phyloP scores from a whole-genome alignment of 2,797 vertebrate genomes.

The Notoglanidium macrostoma region DNA sequence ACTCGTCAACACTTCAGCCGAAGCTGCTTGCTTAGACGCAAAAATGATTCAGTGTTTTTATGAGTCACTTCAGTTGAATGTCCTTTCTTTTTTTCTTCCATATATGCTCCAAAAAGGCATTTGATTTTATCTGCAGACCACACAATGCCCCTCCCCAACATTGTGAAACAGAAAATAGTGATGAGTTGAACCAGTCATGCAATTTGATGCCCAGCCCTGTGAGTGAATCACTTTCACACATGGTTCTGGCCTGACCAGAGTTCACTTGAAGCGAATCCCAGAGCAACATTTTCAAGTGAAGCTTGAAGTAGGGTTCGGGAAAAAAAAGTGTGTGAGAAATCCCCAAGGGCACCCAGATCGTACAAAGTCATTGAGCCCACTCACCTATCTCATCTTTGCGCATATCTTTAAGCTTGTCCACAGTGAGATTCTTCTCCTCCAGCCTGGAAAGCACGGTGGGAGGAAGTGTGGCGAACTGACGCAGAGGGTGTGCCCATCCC shows the following conservation, averaged over 20 bases:
- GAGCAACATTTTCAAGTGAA: background rate
- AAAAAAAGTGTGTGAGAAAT: background rate
- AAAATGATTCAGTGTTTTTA: background rate
- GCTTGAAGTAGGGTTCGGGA: too few relatives aligned
- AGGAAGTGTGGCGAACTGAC: conserved; percentile 87
- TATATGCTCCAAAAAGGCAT: background rate
- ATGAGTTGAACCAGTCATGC: background rate
- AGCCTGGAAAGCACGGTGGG: conserved; percentile 82
- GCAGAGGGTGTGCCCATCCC: conserved; percentile 90
- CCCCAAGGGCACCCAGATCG: background rate
- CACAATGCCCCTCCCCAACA: too few relatives aligned
- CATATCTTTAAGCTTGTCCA: conserved; percentile 98
- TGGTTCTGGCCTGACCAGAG: background rate
- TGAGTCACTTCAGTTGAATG: background rate
- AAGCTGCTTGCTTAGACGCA: background rate
- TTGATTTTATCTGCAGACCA: background rate
- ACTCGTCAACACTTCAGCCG: background rate
- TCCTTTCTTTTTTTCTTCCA: background rate
- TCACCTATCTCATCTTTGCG: conserved; percentile 98
- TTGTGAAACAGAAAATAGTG: conserved; percentile 1
- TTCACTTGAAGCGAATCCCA: conserved; percentile 1
- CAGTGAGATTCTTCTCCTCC: conserved; percentile 90
- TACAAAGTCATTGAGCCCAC: conserved; percentile 29
- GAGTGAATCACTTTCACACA: conserved; percentile 15
- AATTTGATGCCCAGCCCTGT: background rate